Percentiles rank a stretch among this genome's conserved stretches.
Evolutionary conservation across 1,140 invertebrate species (phyloP).

Genomic region (Drosophila gunungcola): DNA sequence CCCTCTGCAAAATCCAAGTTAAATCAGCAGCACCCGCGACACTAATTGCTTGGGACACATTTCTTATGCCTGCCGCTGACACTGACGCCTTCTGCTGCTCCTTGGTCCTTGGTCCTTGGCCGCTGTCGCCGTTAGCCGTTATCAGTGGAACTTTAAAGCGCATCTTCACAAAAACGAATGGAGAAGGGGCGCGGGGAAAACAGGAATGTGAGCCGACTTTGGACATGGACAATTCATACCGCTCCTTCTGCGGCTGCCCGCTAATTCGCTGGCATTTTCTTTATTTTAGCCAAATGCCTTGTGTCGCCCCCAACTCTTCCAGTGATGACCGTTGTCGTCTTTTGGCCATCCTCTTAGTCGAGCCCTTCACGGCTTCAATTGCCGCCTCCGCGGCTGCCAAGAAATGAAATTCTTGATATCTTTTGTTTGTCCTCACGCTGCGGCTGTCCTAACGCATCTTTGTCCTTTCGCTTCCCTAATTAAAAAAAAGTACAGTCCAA

Average conservation of each 20-base stretch:
- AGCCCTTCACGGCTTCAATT: conserved; percentile 46
- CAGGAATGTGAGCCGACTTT: conserved; percentile 38
- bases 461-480: conserved; percentile 79
- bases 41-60: conserved; percentile 75
- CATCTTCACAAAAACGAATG: conserved; percentile 52
- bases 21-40: conserved; percentile 24
- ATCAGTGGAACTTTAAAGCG: conserved; percentile 80
- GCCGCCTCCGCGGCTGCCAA: conserved; percentile 61
- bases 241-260: conserved; percentile 36
- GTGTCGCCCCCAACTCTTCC: conserved; percentile 50
- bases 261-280: conserved; percentile 82
- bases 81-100: conserved; percentile 67
- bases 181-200: neutral
- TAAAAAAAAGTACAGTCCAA: conserved; percentile 55
- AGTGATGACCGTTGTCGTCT: conserved; percentile 67
- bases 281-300: conserved; percentile 81
- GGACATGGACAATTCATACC: conserved; percentile 76
- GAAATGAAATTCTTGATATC: conserved; percentile 83
- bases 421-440: conserved; percentile 77
- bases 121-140: conserved; percentile 58
- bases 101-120: conserved; percentile 16
- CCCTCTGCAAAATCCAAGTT: conserved; percentile 2
- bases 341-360: conserved; percentile 36
- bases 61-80: conserved; percentile 75
- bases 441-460: conserved; percentile 76